Conservation (phyloP, 2,888 invertebrate species). For the Hyppa rectilinea region DNA sequence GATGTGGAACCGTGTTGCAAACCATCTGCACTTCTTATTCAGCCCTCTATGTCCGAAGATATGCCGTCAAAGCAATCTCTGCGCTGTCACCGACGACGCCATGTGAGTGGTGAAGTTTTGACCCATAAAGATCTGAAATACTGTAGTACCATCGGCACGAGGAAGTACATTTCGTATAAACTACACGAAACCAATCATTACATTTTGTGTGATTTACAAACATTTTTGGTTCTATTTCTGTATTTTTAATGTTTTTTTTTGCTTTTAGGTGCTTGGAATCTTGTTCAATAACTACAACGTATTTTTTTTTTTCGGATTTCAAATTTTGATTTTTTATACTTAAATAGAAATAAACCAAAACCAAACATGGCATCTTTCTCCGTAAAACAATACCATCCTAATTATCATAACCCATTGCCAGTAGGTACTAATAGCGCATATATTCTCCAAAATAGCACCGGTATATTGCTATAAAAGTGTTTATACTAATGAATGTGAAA, state of each 20-base stretch:
- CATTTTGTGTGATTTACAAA: background rate
- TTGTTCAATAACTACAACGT: background rate
- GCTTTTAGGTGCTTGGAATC: background rate
- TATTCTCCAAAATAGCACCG: background rate
- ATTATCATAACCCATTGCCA: background rate
- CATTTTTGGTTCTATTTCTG: background rate
- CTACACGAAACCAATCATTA: background rate
- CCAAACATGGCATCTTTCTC: background rate
- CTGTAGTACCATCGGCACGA: too few species aligned
- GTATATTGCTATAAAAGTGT: background rate
- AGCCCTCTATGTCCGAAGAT: too few species aligned
- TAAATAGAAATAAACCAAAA: too few species aligned
- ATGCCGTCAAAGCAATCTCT: too few species aligned
- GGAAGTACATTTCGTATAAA: too few species aligned
- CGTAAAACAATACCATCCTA: background rate
- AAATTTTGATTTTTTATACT: background rate
- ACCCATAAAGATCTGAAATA: too few species aligned
- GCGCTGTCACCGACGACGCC: too few species aligned
- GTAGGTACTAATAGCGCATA: background rate
- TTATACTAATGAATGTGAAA: slow-evolving; percentile 47
- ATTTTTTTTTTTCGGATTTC: background rate
- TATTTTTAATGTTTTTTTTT: background rate
- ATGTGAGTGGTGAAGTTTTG: too few species aligned
- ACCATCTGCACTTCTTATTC: too few species aligned
- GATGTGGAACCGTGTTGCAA: too few species aligned